Conservation (phyloP, 2,797 vertebrate species). For the Amblyraja radiata region DNA sequence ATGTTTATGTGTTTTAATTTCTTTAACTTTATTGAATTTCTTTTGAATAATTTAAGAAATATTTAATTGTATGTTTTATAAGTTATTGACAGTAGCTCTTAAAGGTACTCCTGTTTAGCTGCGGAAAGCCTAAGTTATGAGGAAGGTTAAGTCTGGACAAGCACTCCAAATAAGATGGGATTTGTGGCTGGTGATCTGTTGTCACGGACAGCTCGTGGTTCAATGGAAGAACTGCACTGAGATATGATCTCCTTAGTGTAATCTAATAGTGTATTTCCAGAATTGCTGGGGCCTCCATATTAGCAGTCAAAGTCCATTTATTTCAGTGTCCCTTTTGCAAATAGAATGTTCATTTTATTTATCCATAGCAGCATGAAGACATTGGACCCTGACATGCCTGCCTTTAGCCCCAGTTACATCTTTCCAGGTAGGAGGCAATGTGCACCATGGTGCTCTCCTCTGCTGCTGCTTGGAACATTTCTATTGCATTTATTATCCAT, state of each 20-base stretch:
- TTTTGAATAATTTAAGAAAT: too few species aligned
- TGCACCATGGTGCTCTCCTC: background rate
- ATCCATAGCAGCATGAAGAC: background rate
- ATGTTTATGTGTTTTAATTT: too few species aligned
- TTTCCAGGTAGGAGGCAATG: background rate
- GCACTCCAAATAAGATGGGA: too few species aligned
- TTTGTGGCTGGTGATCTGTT: too few species aligned
- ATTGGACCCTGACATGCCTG: background rate
- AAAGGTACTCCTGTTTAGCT: too few species aligned
- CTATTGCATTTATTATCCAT: background rate
- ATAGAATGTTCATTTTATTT: background rate
- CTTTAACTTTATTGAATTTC: too few species aligned
- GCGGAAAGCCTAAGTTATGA: too few species aligned
- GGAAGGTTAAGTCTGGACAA: too few species aligned
- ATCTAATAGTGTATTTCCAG: background rate
- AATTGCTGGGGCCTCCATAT: background rate
- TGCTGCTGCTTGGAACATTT: background rate
- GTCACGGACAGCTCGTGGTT: too few species aligned
- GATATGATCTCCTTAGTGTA: background rate
- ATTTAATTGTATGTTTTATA: too few species aligned
- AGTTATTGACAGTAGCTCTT: too few species aligned
- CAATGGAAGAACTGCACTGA: too few species aligned
- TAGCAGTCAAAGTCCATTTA: background rate
- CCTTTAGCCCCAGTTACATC: background rate
- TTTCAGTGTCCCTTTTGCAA: background rate